Evolutionary conservation across 2,797 vertebrate genomes (phyloP).

Genomic region (Spheniscus humboldti): DNA sequence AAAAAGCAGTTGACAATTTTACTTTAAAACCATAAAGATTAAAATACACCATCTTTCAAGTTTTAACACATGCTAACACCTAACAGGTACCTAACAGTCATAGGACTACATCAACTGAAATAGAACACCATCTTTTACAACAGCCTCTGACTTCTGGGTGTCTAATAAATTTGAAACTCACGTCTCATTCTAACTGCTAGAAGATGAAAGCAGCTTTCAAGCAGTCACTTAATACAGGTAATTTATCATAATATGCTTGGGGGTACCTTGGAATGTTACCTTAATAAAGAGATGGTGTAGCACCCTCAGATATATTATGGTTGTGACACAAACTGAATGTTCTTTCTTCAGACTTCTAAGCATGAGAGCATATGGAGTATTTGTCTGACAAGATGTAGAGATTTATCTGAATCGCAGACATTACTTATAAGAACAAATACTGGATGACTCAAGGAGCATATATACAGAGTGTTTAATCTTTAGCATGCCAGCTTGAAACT

Average conservation of each 20-base stretch:
- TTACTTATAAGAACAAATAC: not conserved
- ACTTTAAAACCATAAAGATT: not conserved
- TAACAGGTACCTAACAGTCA: not conserved
- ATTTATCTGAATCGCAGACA: conserved; percentile 14
- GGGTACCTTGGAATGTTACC: conserved; percentile 17
- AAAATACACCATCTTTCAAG: not conserved
- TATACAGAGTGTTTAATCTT: not conserved
- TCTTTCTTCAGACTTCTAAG: not conserved
- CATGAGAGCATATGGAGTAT: not conserved
- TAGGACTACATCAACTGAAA: not conserved
- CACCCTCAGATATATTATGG: not conserved
- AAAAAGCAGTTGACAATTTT: not conserved
- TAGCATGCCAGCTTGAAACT: not conserved
- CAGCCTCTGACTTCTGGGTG: not conserved
- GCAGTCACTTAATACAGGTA: conserved; percentile 1
- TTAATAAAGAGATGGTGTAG: conserved; percentile 4
- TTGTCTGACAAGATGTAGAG: not conserved
- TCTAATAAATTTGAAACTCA: conserved; percentile 6
- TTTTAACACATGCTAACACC: not conserved
- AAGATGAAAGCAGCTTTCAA: not conserved
- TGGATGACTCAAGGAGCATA: not conserved
- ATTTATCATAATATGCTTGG: conserved; percentile 16
- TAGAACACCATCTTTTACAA: not conserved
- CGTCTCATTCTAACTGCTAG: not conserved
- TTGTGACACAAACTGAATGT: not conserved